These are phyloP conservation scores for Eristalis pertinax DNA, from an alignment of 2,888 invertebrate species.

Conservation along the genomic window DNA sequence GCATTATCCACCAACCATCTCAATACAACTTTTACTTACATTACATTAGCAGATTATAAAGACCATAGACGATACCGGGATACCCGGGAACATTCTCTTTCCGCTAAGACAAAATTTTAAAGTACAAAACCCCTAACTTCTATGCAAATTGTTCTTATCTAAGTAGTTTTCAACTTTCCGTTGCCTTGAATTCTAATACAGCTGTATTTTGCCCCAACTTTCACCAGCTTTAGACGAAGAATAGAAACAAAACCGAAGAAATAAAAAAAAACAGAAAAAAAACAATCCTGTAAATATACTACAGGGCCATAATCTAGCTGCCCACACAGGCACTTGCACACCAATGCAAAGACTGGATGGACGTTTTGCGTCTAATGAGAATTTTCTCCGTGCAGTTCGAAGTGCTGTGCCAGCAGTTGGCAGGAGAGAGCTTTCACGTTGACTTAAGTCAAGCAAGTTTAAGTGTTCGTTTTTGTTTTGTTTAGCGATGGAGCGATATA, in stretches of 20 bases:
- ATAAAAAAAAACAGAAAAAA: slow-evolving; percentile 12
- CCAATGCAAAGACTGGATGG: slow-evolving; percentile 36
- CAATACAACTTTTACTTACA: slow-evolving; percentile 42
- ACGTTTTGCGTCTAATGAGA: slow-evolving; percentile 64
- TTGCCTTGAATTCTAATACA: slow-evolving; percentile 44
- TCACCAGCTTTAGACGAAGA: slow-evolving; percentile 20
- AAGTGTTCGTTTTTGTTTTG: slow-evolving; percentile 34
- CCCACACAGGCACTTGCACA: slow-evolving; percentile 14
- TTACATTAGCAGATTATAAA: slow-evolving; percentile 64
- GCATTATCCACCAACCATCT: slow-evolving; percentile 19
- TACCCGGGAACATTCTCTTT: slow-evolving; percentile 20
- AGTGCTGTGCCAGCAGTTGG: slow-evolving; percentile 64
- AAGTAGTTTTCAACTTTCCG: slow-evolving; percentile 65
- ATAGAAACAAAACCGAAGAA: not conserved
- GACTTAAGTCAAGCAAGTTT: slow-evolving; percentile 68
- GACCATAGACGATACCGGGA: slow-evolving; percentile 29
- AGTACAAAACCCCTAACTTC: slow-evolving; percentile 53
- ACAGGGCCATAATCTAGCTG: slow-evolving; percentile 47
- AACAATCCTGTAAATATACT: slow-evolving; percentile 28
- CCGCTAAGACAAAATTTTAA: slow-evolving; percentile 42
- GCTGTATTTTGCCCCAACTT: slow-evolving; percentile 47
- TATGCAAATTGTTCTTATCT: slow-evolving; percentile 69
- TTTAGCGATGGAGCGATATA: slow-evolving; percentile 43
- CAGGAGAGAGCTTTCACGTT: slow-evolving; percentile 62
- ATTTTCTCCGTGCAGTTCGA: slow-evolving; percentile 46